phyloP scores from a whole-genome alignment of 2,888 invertebrate genomes.

The Megaustenia siamemsis region DNA sequence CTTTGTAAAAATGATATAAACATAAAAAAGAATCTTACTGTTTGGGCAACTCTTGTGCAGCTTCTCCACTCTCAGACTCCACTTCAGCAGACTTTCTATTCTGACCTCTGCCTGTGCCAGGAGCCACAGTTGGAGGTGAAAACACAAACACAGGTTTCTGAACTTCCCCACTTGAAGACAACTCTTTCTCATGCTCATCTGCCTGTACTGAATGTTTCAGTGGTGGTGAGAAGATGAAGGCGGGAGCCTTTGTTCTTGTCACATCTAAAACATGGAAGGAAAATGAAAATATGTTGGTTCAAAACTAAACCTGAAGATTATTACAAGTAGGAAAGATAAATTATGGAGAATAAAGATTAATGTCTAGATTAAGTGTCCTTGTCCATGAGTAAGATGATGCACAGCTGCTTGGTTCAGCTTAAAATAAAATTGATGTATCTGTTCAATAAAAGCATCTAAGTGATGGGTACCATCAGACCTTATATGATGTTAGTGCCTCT shows the following conservation, averaged over 20 bases:
- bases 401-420: too few species aligned
- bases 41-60: neutral
- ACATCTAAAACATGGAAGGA: neutral
- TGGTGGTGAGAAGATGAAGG: slow-evolving; percentile 38
- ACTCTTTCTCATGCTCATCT: neutral
- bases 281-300: neutral
- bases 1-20: neutral
- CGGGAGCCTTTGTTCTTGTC: neutral
- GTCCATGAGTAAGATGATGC: too few species aligned
- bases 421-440: too few species aligned
- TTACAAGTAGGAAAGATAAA: neutral
- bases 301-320: neutral
- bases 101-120: neutral
- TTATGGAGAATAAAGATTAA: neutral
- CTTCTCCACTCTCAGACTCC: neutral
- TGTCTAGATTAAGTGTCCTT: too few species aligned
- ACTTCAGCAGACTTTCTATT: neutral
- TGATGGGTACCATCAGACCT: too few species aligned
- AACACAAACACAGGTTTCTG: slow-evolving; percentile 37
- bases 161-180: neutral
- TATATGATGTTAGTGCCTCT: too few species aligned
- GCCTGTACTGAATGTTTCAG: neutral
- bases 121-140: slow-evolving; percentile 41
- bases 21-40: slow-evolving; percentile 10
- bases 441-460: too few species aligned